Conservation (phyloP, 1,140 invertebrate species). For the Asbolus verrucosus region DNA sequence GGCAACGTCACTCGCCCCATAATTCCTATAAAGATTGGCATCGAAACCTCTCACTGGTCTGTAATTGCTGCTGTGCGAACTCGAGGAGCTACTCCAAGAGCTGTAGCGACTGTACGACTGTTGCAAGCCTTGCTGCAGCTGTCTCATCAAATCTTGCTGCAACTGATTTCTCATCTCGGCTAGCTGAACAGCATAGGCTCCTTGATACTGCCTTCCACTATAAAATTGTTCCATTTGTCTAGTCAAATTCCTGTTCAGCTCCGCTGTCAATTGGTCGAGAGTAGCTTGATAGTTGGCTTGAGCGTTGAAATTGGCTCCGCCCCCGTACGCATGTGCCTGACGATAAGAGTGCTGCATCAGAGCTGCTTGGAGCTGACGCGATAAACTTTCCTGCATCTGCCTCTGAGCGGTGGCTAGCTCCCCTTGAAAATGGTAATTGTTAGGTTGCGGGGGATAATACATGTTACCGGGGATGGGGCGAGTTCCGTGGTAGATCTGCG, state of each 20-base stretch:
- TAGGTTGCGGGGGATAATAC: neutral
- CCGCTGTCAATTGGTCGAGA: conserved; percentile 54
- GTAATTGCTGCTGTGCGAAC: conserved; percentile 43
- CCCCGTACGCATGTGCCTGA: conserved; percentile 38
- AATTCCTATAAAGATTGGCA: conserved; percentile 6
- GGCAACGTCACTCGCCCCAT: neutral
- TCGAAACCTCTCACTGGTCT: conserved; percentile 32
- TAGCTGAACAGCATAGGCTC: conserved; percentile 50
- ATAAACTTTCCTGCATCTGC: conserved; percentile 55
- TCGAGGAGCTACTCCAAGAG: conserved; percentile 50
- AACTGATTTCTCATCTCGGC: conserved; percentile 50
- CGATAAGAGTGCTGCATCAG: conserved; percentile 49
- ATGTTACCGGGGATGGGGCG: conserved; percentile 2
- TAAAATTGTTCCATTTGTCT: conserved; percentile 49
- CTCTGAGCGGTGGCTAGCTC: conserved; percentile 45
- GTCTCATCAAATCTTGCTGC: conserved; percentile 53
- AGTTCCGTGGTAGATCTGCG: neutral
- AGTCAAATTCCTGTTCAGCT: conserved; percentile 59
- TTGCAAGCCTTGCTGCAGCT: conserved; percentile 57
- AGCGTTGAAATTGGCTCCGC: conserved; percentile 9
- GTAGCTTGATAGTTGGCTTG: conserved; percentile 46
- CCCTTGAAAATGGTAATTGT: neutral
- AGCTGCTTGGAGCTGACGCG: conserved; percentile 55
- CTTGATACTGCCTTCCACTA: conserved; percentile 47
- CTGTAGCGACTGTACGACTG: conserved; percentile 47